Evolutionary conservation across 2,888 invertebrate genomes (phyloP).

Genomic region (Clunio marinus): DNA sequence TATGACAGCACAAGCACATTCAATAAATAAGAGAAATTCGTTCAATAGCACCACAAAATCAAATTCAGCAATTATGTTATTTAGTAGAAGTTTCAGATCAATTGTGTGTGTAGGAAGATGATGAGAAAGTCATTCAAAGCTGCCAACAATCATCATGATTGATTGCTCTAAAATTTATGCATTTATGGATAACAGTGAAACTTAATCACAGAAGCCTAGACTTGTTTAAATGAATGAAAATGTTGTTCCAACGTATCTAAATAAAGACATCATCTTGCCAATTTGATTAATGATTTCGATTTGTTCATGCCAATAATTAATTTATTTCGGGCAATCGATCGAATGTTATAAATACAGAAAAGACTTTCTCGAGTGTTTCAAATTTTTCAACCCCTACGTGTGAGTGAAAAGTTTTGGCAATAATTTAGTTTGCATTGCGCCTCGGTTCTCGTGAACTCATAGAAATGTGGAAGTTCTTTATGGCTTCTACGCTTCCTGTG

Average conservation of each 20-base stretch:
- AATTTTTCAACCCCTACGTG: conserved; percentile 23
- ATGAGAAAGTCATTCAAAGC: conserved; percentile 1
- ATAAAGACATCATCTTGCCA: conserved; percentile 17
- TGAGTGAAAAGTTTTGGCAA: background rate
- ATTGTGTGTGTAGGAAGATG: background rate
- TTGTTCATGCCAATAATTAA: conserved; percentile 28
- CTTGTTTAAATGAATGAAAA: conserved; percentile 19
- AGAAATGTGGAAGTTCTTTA: background rate
- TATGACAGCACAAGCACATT: conserved; percentile 25
- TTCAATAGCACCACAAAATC: background rate
- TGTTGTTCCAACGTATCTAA: background rate
- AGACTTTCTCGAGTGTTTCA: conserved; percentile 33
- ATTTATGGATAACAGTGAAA: background rate
- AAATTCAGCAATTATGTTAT: background rate
- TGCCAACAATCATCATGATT: conserved; percentile 6
- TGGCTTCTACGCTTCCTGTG: conserved; percentile 14
- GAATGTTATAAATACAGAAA: conserved; percentile 22
- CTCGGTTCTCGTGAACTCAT: background rate
- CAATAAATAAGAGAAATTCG: background rate
- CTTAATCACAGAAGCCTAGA: background rate
- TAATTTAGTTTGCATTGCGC: background rate
- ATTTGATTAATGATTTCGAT: conserved; percentile 29
- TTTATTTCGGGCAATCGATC: conserved; percentile 36
- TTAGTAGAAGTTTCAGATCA: background rate
- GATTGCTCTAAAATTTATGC: background rate